Evolutionary conservation across 2,797 vertebrate species (phyloP), one percentile per base, ranked within the genome.

Genomic region (Enteromius trimaculatus): DNA sequence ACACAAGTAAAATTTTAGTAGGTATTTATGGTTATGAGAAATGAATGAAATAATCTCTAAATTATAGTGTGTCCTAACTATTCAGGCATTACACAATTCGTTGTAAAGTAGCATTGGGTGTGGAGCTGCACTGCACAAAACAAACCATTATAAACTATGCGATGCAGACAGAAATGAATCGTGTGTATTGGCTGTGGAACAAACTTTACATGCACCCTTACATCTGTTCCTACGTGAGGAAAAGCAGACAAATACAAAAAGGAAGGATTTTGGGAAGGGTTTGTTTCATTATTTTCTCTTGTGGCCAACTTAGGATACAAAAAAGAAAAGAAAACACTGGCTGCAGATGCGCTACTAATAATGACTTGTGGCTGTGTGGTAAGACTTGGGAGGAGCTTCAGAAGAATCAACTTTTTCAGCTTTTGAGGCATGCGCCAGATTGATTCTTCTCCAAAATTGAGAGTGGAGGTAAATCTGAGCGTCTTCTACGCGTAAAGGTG

Each of bases 301-400:
- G 29, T n/a, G 29, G 11, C 29, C 13, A 21, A n/a, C 1, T 70
- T 39, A 13, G 4, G 26, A 14, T 6, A 13, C 31, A 64, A 64
- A 78, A 16, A 31, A 37, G 44, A 62, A 69, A 68, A 66, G 37
- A 26, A 44, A 76, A 68, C 62, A 71, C 23, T 23, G 47, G 34
- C 47, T 39, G 29, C 55, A 47, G n/a, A 68, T 60, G 58, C 62
- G 21, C 19, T 23, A 31, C 69, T 55, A 68, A 79, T 90, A 85
- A 93, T 86, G 87, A 90, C 87, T 88, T 86, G 85, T 85, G 90
- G 82, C 85, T 86, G 87, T 90, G 86, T 85, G 84, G 85, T 92
- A 93, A 93, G 93, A 92, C 87, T 91, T 92, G 92, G 96, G 96
- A 95, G 95, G 95, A 93, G 95, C 95, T 90, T 94, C 90, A 84